Percentiles rank a stretch among this genome's conserved stretches.
Conservation (phyloP, 2,797 vertebrate genomes). For the Sparus aurata region DNA sequence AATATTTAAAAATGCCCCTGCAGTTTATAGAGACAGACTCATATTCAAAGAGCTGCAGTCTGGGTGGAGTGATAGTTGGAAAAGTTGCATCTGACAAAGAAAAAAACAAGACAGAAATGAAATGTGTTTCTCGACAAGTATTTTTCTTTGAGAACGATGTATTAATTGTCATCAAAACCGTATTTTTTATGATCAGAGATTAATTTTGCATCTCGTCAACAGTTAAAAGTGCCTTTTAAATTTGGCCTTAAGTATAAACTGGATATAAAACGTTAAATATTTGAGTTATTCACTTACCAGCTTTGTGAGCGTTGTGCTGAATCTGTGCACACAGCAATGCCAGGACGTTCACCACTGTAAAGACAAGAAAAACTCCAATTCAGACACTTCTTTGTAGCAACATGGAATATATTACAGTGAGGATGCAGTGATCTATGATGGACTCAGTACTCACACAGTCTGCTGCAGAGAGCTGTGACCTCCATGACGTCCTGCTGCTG, state of each 20-base stretch:
- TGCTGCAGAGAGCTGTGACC: not conserved
- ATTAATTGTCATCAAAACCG: too few species aligned
- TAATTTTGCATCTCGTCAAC: too few species aligned
- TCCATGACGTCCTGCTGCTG: not conserved
- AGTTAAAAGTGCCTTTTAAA: too few species aligned
- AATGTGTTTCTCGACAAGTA: too few species aligned
- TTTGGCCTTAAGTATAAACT: too few species aligned
- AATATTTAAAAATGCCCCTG: not conserved
- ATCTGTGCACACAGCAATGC: not conserved
- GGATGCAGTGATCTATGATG: not conserved
- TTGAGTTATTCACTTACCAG: not conserved
- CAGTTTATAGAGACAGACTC: not conserved
- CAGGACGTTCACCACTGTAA: not conserved
- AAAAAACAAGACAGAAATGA: not conserved
- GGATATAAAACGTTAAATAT: too few species aligned
- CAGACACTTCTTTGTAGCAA: not conserved
- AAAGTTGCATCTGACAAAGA: not conserved
- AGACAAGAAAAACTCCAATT: not conserved
- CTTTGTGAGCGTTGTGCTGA: not conserved
- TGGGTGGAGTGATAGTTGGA: not conserved
- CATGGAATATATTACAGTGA: too few species aligned
- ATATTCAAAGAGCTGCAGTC: conserved; percentile 7
- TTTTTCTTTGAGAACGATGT: too few species aligned
- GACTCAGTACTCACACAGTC: not conserved
- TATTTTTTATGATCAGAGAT: too few species aligned